These are phyloP conservation scores for Perithous albicinctus DNA, from an alignment of 2,888 invertebrate genomes.

Conservation along the genomic window DNA sequence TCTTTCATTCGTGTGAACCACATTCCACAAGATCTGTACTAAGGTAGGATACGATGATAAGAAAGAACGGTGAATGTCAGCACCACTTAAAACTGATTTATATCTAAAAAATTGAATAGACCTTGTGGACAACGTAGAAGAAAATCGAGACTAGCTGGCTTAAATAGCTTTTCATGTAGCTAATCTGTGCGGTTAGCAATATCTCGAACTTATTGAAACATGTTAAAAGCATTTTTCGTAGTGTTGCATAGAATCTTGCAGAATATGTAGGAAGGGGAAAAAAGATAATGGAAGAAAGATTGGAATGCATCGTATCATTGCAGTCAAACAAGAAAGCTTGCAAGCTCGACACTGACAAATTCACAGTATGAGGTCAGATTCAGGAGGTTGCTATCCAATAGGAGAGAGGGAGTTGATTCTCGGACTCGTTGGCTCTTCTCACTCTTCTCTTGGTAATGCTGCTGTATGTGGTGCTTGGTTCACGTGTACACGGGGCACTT, in stretches of 20 bases:
- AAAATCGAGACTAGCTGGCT: neutral
- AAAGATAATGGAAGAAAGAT: slow-evolving; percentile 29
- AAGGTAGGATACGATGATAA: neutral
- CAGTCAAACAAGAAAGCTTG: slow-evolving; percentile 66
- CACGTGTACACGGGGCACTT: slow-evolving; percentile 61
- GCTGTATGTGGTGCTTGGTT: slow-evolving; percentile 57
- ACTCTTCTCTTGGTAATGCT: slow-evolving; percentile 22
- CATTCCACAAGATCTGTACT: slow-evolving; percentile 4
- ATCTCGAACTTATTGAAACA: slow-evolving; percentile 29
- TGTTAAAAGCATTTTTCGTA: slow-evolving; percentile 19
- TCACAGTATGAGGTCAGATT: slow-evolving; percentile 68
- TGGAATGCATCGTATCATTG: slow-evolving; percentile 62
- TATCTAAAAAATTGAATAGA: slow-evolving; percentile 20
- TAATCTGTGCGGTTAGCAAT: slow-evolving; percentile 1
- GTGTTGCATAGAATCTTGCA: slow-evolving; percentile 29
- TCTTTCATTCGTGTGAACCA: neutral
- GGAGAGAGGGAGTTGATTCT: slow-evolving; percentile 24
- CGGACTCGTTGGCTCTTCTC: slow-evolving; percentile 49
- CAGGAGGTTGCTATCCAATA: slow-evolving; percentile 68
- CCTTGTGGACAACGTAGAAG: neutral
- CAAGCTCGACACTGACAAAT: slow-evolving; percentile 72
- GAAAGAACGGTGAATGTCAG: neutral
- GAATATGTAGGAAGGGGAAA: slow-evolving; percentile 15
- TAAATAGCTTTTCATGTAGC: slow-evolving; percentile 2
- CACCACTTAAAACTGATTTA: neutral